A percentile compares a stretch with the other conserved stretches of the same genome.
phyloP scores from a whole-genome alignment of 2,888 invertebrate genomes.

The Portevinia maculata region DNA sequence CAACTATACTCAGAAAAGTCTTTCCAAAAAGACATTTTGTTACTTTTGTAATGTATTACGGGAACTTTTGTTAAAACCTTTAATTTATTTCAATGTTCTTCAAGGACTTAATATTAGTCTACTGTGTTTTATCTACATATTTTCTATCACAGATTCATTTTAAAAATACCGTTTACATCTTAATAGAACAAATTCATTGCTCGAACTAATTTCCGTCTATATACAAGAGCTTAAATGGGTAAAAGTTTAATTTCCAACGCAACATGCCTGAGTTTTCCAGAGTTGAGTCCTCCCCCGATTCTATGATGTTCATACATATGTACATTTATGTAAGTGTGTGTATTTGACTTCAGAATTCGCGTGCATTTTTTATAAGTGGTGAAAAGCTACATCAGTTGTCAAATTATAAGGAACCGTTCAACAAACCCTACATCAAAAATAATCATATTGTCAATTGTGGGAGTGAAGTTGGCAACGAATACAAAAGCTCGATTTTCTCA shows the following conservation, averaged over 20 bases:
- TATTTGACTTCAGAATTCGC: background rate
- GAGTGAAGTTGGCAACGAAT: too few relatives aligned
- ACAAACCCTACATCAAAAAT: too few relatives aligned
- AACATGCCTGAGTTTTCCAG: slow-evolving; percentile 54
- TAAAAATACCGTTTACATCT: slow-evolving; percentile 59
- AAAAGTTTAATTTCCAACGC: slow-evolving; percentile 60
- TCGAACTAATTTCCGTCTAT: slow-evolving; percentile 57
- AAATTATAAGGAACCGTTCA: background rate
- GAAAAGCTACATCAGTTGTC: slow-evolving; percentile 24
- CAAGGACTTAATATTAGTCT: slow-evolving; percentile 11
- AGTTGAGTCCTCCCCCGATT: slow-evolving; percentile 26
- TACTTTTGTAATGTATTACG: background rate
- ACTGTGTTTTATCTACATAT: slow-evolving; percentile 53
- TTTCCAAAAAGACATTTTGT: background rate
- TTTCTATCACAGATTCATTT: slow-evolving; percentile 66
- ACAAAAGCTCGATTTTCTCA: too few relatives aligned
- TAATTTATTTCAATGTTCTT: slow-evolving; percentile 7
- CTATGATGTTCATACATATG: background rate
- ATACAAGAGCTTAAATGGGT: slow-evolving; percentile 52
- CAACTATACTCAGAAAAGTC: too few relatives aligned
- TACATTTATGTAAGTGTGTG: background rate
- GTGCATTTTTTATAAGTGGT: background rate
- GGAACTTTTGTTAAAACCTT: background rate
- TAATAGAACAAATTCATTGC: slow-evolving; percentile 59
- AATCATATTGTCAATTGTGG: too few relatives aligned